Conservation (phyloP, 2,797 vertebrate species). For the Lepilemur septentrionalis region DNA sequence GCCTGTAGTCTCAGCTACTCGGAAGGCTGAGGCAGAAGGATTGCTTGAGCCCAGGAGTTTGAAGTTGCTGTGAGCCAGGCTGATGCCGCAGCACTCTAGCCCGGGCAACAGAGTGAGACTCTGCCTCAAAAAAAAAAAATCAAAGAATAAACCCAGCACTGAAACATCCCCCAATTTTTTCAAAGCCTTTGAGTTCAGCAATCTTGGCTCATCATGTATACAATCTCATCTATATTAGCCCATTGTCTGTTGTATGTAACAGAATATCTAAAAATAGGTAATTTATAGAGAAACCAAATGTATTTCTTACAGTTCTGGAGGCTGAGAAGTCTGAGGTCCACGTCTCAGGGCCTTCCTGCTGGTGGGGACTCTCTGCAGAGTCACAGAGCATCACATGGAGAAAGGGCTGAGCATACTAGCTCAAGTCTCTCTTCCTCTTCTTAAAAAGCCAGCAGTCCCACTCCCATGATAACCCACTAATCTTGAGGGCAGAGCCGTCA, state of each 20-base stretch:
- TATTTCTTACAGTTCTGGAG: neutral
- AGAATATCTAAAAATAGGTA: neutral
- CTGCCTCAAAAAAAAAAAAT: no score
- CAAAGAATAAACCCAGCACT: neutral
- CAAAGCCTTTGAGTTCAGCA: neutral
- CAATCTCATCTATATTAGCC: neutral
- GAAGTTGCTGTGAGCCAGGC: no score
- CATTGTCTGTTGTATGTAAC: neutral
- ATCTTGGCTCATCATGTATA: neutral
- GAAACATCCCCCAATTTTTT: neutral
- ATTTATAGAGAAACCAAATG: neutral
- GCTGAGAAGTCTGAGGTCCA: neutral
- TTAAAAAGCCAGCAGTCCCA: neutral
- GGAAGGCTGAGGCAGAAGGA: no score
- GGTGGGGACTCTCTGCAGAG: neutral
- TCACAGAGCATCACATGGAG: neutral
- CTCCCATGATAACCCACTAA: neutral
- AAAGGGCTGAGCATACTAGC: neutral
- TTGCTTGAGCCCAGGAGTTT: no score
- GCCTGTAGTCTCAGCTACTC: no score
- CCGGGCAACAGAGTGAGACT: no score
- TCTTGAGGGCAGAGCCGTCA: neutral
- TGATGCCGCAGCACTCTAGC: no score
- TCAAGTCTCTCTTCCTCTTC: neutral
- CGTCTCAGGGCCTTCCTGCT: neutral